Base-by-base conservation (phyloP, 2,113 vertebrate genomes). In the Neotoma lepida region DNA sequence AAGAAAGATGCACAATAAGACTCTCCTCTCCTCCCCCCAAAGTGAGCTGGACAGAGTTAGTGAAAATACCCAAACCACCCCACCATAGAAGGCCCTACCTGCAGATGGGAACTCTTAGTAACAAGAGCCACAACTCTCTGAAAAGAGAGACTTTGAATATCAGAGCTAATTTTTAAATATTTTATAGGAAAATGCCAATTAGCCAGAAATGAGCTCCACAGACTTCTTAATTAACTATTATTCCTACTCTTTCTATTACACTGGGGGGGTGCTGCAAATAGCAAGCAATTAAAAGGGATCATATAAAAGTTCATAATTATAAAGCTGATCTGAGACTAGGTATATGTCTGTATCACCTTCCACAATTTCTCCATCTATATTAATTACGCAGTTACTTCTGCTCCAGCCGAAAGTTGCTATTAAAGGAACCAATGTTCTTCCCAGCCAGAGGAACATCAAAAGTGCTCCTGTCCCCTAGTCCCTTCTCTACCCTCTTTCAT, bases 171-270 rank as follows among this genome's bases (percentile, higher is more conserved):
- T 87, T 96, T 90, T 95, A 95, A 95, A 95, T 96, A 96, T 96
- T 96, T 97, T 94, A 95, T 93, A 88, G 54, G 93, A 89, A 97
- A 96, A 94, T 93, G 87, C 41, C 96, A 97, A 95, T 93, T 97
- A 97, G 84, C 89, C 93, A 94, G 51, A 97, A 94, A 91, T 78
- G 76, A 97, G 70, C 51, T 91, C 28, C 86, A 71, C n/a, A 77
- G 84, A 63, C 80, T 91, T 93, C 94, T 94, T 95, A 95, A 95
- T 95, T 96, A 94, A 71, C 74, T 93, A 39, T 80, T 76, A 89
- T 88, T 91, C 26, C 76, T 68, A 15, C 35, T 88, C 76, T 84
- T 86, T 92, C 82, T 22, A 93, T 94, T 81, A 86, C 51, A 86
- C 61, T 78, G 84, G 14, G 18, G n/a, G 49, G 5, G 8, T 58